These are phyloP conservation scores for Tylochromis polylepis DNA, from an alignment of 2,113 vertebrate species.

Conservation along the genomic window DNA sequence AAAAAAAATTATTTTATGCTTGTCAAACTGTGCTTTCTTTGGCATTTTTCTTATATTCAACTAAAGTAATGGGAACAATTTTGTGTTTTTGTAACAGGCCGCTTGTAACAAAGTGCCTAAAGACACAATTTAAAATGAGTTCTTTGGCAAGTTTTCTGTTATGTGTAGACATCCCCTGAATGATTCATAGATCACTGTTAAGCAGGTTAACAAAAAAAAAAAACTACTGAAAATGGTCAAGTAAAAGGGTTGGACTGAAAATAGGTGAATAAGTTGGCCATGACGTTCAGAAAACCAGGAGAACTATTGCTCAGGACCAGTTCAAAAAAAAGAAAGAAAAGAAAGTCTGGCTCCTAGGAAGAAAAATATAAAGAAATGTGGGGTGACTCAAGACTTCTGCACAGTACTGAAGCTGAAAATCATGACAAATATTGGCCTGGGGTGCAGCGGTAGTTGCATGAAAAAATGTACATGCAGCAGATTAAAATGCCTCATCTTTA, in stretches of 20 bases:
- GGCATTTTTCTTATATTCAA: neutral
- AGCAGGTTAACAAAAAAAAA: neutral
- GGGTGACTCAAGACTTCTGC: neutral
- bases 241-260: neutral
- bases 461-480: neutral
- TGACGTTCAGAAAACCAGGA: neutral
- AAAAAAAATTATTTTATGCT: neutral
- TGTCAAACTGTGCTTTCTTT: neutral
- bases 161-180: neutral
- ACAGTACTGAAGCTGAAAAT: neutral
- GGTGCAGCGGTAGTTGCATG: neutral
- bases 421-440: neutral
- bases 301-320: neutral
- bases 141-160: neutral
- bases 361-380: neutral
- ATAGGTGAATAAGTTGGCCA: accelerated
- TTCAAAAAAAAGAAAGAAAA: neutral
- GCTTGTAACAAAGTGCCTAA: neutral
- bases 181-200: accelerated
- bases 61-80: neutral
- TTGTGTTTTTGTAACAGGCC: neutral
- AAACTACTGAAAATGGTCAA: neutral
- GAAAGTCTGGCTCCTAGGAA: neutral
- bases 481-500: neutral
- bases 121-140: neutral